Evolutionary conservation across 2,888 invertebrate species (phyloP).

Genomic region (Blera fallax): DNA sequence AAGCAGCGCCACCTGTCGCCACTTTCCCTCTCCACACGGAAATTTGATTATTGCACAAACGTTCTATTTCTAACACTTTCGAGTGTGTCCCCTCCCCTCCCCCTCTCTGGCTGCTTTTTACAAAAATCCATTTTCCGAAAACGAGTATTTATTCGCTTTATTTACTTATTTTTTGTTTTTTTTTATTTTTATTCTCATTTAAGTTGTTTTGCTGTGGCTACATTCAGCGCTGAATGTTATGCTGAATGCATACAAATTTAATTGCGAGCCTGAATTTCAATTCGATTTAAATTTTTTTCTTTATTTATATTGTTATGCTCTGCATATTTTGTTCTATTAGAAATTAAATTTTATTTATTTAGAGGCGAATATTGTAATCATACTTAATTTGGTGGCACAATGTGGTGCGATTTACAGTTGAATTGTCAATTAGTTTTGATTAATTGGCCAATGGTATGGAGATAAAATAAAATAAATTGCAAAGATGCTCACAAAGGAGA

Average conservation of each 20-base stretch:
- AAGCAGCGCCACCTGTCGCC: constrained; percentile 51
- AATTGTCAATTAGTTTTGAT: constrained; percentile 28
- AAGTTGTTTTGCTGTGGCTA: constrained; percentile 18
- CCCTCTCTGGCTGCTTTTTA: too few species aligned
- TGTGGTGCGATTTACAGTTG: constrained; percentile 9
- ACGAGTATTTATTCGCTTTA: neutral
- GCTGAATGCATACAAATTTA: constrained; percentile 51
- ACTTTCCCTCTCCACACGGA: constrained; percentile 4
- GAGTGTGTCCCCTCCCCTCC: neutral
- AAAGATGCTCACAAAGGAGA: constrained; percentile 5
- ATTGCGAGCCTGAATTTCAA: constrained; percentile 46
- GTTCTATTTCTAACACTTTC: constrained; percentile 34
- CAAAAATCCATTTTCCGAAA: neutral
- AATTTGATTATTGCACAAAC: constrained; percentile 54
- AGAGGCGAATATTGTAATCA: neutral
- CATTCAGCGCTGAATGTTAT: neutral
- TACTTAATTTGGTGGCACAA: neutral
- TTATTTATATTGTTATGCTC: constrained; percentile 16
- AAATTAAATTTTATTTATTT: neutral
- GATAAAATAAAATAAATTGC: constrained; percentile 23
- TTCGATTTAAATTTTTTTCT: neutral
- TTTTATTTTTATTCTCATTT: constrained; percentile 18
- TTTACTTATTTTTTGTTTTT: neutral
- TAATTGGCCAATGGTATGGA: constrained; percentile 16
- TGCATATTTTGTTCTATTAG: neutral